Conservation (phyloP, 2,113 vertebrate species). For the Emydura subglobosa region DNA sequence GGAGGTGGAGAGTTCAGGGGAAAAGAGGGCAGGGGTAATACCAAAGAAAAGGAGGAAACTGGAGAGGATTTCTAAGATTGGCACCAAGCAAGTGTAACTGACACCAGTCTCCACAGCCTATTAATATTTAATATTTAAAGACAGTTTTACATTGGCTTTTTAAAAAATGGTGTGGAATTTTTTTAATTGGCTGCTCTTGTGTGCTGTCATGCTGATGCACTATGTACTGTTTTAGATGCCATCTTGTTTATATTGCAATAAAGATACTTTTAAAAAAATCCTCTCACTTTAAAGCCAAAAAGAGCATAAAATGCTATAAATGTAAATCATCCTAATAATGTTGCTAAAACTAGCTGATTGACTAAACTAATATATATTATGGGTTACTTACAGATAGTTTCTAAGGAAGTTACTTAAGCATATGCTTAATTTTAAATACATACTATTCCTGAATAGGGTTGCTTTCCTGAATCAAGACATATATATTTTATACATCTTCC, state of each 20-base stretch:
- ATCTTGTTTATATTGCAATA: rapidly evolving
- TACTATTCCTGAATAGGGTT: neutral
- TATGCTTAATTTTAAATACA: neutral
- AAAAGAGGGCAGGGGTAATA: neutral
- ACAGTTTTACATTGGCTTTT: neutral
- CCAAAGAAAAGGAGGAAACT: neutral
- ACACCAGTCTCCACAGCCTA: neutral
- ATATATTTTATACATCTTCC: neutral
- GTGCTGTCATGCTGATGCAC: rapidly evolving
- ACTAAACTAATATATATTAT: no score
- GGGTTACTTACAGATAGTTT: neutral
- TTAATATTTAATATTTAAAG: slow-evolving; percentile 48
- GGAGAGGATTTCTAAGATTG: neutral
- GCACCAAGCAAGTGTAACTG: neutral
- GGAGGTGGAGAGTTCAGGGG: neutral
- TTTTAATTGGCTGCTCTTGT: neutral
- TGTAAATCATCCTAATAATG: neutral
- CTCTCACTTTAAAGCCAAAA: neutral
- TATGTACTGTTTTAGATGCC: rapidly evolving
- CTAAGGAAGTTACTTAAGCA: neutral
- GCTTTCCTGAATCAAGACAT: neutral
- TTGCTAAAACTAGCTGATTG: neutral
- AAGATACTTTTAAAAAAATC: neutral
- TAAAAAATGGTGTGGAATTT: neutral
- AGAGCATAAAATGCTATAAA: neutral